These are phyloP conservation scores for Caradrina clavipalpis DNA, from an alignment of 2,888 invertebrate species.

Conservation along the genomic window DNA sequence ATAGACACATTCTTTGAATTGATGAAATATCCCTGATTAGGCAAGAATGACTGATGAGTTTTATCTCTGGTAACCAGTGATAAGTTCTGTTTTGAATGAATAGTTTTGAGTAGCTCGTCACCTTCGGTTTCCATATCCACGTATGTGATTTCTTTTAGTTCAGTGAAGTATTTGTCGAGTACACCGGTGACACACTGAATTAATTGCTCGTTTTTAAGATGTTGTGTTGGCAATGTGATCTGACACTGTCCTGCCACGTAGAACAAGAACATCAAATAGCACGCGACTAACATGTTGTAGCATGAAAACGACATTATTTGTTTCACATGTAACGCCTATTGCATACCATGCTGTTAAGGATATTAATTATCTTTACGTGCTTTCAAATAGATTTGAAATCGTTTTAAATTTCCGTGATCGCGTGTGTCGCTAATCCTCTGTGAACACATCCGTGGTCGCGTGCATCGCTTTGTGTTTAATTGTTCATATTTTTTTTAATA, in stretches of 20 bases:
- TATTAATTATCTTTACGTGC: conserved; percentile 23
- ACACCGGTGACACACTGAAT: conserved; percentile 40
- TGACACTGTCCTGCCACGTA: conserved; percentile 31
- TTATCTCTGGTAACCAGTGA: conserved; percentile 34
- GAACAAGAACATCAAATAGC: conserved; percentile 25
- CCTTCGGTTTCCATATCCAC: conserved; percentile 39
- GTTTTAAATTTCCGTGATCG: conserved; percentile 6
- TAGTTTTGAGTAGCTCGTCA: conserved; percentile 36
- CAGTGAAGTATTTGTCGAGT: conserved; percentile 43
- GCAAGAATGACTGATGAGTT: conserved; percentile 20
- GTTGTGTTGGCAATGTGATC: not conserved
- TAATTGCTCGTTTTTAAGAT: conserved; percentile 17
- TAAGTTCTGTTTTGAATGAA: conserved; percentile 28
- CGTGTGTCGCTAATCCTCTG: not conserved
- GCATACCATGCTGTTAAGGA: conserved; percentile 9
- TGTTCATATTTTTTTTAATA: too few relatives aligned
- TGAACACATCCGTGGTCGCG: not conserved
- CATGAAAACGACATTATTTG: conserved; percentile 11
- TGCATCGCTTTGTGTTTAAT: not conserved
- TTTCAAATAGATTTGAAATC: conserved; percentile 8
- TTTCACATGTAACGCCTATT: conserved; percentile 8
- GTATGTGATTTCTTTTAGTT: conserved; percentile 49
- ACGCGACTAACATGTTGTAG: conserved; percentile 48
- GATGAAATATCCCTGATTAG: conserved; percentile 68
- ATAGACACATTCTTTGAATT: conserved; percentile 49